Percentiles rank a stretch among this genome's conserved stretches.
Evolutionary conservation across 2,888 invertebrate species (phyloP).

Genomic region (Phortica okadai): DNA sequence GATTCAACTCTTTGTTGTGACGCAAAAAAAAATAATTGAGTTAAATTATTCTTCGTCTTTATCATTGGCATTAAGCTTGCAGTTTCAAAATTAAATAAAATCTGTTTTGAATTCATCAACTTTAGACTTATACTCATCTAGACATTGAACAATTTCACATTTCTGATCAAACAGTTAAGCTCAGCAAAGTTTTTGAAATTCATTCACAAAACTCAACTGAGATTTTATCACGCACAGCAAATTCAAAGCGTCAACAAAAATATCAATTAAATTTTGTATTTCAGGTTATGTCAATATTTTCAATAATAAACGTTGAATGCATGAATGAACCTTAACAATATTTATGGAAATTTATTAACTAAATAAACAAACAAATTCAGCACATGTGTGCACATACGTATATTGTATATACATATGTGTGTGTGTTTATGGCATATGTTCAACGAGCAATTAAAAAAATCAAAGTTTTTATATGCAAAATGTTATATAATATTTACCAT

Average conservation of each 20-base stretch:
- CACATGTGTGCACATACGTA: conserved; percentile 33
- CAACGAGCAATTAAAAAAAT: neutral
- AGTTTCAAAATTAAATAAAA: no score
- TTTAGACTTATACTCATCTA: no score
- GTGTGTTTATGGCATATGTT: neutral
- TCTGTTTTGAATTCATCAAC: no score
- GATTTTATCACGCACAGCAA: neutral
- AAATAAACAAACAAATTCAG: conserved; percentile 43
- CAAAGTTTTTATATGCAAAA: neutral
- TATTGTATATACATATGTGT: conserved; percentile 28
- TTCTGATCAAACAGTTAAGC: no score
- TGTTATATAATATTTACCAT: neutral
- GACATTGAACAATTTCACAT: no score
- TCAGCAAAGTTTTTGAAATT: no score
- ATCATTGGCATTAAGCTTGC: no score
- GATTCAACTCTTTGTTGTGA: no score
- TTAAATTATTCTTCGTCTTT: no score
- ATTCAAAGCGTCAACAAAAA: conserved; percentile 28
- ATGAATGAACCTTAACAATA: conserved; percentile 24
- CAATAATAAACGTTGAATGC: conserved; percentile 8
- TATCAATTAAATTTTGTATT: conserved; percentile 10
- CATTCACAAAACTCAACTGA: no score
- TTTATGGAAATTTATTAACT: conserved; percentile 39
- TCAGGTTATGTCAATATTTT: conserved; percentile 10
- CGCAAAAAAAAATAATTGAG: no score